A percentile compares a stretch with the other conserved stretches of the same genome.
Conservation (phyloP, 2,113 vertebrate species). For the Pica pica region DNA sequence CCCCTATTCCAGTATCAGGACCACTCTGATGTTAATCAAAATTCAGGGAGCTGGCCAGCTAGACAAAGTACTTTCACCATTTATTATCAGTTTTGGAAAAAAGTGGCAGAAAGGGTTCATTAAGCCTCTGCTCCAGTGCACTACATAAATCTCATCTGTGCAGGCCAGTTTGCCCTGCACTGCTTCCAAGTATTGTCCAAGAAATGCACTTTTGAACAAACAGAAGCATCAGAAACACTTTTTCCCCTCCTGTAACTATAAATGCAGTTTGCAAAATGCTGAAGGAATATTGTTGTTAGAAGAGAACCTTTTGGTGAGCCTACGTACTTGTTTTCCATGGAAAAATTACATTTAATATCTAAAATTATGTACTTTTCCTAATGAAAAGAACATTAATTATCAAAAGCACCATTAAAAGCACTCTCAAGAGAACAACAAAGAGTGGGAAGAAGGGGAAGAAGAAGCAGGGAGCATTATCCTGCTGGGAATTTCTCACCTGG, state of each 20-base stretch:
- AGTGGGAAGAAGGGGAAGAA: background rate
- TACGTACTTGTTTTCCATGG: background rate
- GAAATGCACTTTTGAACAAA: background rate
- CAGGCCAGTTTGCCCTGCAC: background rate
- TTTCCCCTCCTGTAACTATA: background rate
- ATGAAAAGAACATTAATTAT: background rate
- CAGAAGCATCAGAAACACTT: background rate
- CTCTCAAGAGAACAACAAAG: background rate
- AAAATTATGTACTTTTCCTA: background rate
- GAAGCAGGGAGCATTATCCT: rapidly evolving
- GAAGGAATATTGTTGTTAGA: background rate
- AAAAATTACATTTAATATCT: background rate
- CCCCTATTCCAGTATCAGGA: background rate
- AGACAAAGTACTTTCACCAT: background rate
- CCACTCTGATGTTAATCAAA: background rate
- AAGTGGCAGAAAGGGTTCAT: background rate
- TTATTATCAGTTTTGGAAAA: background rate
- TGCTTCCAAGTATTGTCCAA: background rate
- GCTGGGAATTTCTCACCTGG: slow-evolving; percentile 73
- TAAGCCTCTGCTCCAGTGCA: background rate
- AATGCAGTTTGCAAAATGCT: background rate
- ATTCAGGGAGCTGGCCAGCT: background rate
- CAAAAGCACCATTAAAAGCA: background rate
- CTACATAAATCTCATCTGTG: background rate
- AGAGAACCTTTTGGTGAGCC: background rate